phyloP scores from a whole-genome alignment of 2,113 vertebrate species.

The Ancistrus triradiatus region DNA sequence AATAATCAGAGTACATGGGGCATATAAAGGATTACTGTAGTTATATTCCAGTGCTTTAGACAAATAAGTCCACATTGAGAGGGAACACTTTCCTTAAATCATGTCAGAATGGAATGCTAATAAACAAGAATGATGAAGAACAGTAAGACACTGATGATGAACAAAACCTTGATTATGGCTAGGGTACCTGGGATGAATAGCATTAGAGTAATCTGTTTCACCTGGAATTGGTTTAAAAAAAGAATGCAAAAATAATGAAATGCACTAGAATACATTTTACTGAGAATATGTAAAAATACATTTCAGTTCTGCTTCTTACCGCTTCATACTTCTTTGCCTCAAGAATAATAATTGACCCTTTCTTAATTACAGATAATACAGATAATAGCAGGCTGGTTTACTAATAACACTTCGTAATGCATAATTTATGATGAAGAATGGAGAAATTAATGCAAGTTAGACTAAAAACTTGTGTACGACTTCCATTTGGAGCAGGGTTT shows the following conservation, averaged over 20 bases:
- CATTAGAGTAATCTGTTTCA: background rate
- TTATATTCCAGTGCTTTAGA: background rate
- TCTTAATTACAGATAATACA: no score
- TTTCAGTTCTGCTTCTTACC: no score
- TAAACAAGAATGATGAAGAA: background rate
- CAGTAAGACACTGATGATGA: background rate
- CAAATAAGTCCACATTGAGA: background rate
- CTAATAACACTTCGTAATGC: no score
- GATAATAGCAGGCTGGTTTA: no score
- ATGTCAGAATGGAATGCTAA: constrained; percentile 6
- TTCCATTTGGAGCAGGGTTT: no score
- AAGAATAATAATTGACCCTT: no score
- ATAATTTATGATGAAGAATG: no score
- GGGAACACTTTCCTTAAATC: background rate
- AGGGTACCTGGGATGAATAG: background rate
- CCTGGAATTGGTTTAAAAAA: background rate
- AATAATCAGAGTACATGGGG: background rate
- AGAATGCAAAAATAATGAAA: background rate
- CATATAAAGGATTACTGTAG: background rate
- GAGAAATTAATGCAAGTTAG: no score
- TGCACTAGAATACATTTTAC: background rate
- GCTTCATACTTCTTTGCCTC: no score
- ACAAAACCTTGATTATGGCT: background rate
- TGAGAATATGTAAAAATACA: background rate
- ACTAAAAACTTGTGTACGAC: no score